Evolutionary conservation across 2,888 invertebrate species (phyloP).

Genomic region (Linyphia triangularis): DNA sequence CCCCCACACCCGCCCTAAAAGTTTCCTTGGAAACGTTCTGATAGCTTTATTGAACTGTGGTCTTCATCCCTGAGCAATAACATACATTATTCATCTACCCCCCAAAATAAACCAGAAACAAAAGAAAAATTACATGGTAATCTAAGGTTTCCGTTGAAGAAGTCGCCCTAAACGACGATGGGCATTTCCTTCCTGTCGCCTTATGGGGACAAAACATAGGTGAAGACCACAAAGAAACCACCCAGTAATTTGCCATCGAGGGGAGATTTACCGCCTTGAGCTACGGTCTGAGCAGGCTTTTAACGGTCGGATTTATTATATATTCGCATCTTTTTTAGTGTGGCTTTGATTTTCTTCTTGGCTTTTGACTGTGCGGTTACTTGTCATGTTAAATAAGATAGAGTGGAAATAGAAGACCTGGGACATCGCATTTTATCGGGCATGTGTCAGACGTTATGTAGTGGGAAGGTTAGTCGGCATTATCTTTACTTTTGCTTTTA

Average conservation of each 20-base stretch:
- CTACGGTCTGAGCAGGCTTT: neutral
- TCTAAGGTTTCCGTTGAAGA: conserved; percentile 6
- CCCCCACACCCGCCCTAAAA: too few relatives aligned
- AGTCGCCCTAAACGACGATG: conserved; percentile 1
- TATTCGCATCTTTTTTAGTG: neutral
- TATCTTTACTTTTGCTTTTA: neutral
- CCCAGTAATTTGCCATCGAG: conserved; percentile 20
- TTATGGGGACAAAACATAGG: conserved; percentile 20
- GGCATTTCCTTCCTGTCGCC: conserved; percentile 32
- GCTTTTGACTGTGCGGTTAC: neutral
- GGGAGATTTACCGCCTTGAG: neutral
- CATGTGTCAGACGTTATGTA: neutral
- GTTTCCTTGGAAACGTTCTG: too few relatives aligned
- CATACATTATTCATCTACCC: conserved; percentile 19
- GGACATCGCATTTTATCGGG: neutral
- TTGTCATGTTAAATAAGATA: neutral
- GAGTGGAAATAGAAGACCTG: neutral
- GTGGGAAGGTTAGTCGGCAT: neutral
- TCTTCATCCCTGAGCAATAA: neutral
- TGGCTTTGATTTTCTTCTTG: neutral
- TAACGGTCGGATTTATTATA: conserved; percentile 34
- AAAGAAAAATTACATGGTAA: neutral
- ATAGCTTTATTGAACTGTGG: conserved; percentile 1
- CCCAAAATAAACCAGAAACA: conserved; percentile 2
- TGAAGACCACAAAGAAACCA: neutral